Evolutionary conservation across 2,113 vertebrate species (phyloP), one percentile per base, ranked within the genome.

Genomic region (Pyrgilauda ruficollis): DNA sequence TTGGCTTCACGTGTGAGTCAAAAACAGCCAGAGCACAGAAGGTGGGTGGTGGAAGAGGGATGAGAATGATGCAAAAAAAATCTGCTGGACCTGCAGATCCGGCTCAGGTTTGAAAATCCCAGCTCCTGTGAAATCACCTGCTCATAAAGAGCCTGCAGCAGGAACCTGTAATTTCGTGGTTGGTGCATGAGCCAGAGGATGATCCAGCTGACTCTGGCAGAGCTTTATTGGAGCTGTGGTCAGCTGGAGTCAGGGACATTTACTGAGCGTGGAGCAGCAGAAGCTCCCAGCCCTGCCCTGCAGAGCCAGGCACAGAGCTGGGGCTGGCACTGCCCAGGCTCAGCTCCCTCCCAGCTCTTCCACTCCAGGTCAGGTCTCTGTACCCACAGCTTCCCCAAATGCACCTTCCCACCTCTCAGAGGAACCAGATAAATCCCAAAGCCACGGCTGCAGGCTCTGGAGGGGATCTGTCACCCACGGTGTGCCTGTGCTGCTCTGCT

Each of bases 81-180:
- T 91, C 70, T 66, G 89, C 55, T 0, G 15, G 84, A 93, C 91
- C 81, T 81, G 94, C 87, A 93, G 89, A 94, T 95, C 95, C 63
- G 0, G 96, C 94, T 96, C 74, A 5, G 58, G 9, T 56, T 21
- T 91, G 91, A 63, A 79, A 94, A 87, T 87, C 93, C 19, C 5
- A 14, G 50, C 87, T 85, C 58, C 76, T 0, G 8, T 41, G 58
- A 76, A 94, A 89, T 87, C 91, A 77, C 87, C 82, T 79, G 74
- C 39, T 87, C 78, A 93, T 73, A 5, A 63, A 49, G 74, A 63
- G 83, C 15, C 86, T 89, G 6, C 12, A 50, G 46, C 13, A 72
- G 30, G 50, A 91, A 58, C 78, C 81, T 93, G 6, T 76, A 66
- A 91, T 96, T 94, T 73, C 7, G 58, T 50, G 84, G 70, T 15